phyloP scores from a whole-genome alignment of 2,113 vertebrate genomes.

The Dascyllus trimaculatus region DNA sequence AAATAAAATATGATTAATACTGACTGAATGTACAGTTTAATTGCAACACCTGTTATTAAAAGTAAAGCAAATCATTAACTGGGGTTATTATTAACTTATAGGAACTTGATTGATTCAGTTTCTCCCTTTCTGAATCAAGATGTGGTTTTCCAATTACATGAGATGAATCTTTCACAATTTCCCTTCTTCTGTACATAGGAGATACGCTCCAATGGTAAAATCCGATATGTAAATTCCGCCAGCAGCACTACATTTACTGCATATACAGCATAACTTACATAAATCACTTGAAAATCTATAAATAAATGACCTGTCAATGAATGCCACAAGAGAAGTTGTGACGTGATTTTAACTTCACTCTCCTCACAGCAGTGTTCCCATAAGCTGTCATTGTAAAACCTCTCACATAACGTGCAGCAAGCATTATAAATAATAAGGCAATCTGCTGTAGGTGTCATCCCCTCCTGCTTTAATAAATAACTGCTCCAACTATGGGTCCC shows the following conservation, averaged over 20 bases:
- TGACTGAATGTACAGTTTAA: too few species aligned
- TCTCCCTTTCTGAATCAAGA: not conserved
- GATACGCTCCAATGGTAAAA: not conserved
- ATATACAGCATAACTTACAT: not conserved
- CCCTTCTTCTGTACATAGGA: not conserved
- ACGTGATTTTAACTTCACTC: slow-evolving; percentile 54
- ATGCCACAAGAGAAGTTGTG: slow-evolving; percentile 6
- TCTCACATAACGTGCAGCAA: slow-evolving; percentile 63
- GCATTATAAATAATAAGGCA: slow-evolving; percentile 82
- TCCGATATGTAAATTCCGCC: not conserved
- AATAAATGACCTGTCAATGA: slow-evolving; percentile 41
- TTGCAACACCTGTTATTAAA: too few species aligned
- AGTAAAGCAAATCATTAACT: not conserved
- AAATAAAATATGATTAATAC: too few species aligned
- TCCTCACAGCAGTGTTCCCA: slow-evolving; percentile 42
- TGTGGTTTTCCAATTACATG: not conserved
- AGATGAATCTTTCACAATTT: not conserved
- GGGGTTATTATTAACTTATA: not conserved
- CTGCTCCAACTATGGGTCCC: slow-evolving; percentile 54
- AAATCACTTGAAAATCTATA: slow-evolving; percentile 6
- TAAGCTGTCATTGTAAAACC: slow-evolving; percentile 69
- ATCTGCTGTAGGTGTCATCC: slow-evolving; percentile 78
- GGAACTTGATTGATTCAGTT: not conserved
- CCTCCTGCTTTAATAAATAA: slow-evolving; percentile 75
- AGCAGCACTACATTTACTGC: not conserved